Conservation (phyloP, 2,113 vertebrate genomes). For the Cacatua alba region DNA sequence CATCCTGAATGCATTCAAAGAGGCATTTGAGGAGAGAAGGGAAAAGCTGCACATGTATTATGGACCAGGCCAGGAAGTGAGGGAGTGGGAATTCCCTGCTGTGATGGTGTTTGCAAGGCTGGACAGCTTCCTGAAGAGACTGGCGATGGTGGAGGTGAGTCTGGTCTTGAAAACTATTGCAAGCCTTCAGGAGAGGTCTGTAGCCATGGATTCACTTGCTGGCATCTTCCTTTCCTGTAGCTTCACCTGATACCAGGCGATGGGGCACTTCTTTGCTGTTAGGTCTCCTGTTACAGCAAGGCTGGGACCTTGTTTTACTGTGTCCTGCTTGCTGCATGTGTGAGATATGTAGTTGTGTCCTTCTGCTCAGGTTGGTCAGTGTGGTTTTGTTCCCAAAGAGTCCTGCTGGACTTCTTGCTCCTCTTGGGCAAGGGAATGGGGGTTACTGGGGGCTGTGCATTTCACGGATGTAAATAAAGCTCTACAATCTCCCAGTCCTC, state of each 20-base stretch:
- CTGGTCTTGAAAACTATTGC: background rate
- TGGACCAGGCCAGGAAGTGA: slow-evolving; percentile 71
- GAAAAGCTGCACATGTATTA: slow-evolving; percentile 77
- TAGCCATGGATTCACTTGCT: background rate
- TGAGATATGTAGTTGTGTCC: background rate
- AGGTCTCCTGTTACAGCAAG: too few relatives aligned
- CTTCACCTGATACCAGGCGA: background rate
- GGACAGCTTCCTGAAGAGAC: slow-evolving; percentile 80
- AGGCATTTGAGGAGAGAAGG: slow-evolving; percentile 75
- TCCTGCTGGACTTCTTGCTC: background rate
- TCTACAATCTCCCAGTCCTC: background rate
- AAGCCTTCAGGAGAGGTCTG: background rate
- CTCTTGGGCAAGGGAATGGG: background rate
- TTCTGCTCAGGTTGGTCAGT: background rate
- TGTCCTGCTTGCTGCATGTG: background rate
- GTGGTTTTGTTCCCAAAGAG: background rate
- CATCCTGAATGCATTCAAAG: slow-evolving; percentile 79
- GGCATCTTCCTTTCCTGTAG: background rate
- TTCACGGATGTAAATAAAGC: background rate
- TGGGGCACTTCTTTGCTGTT: background rate
- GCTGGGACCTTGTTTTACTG: background rate
- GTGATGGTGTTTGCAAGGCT: slow-evolving; percentile 81
- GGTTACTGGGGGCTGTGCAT: background rate
- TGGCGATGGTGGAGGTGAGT: slow-evolving; percentile 81
- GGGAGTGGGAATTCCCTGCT: slow-evolving; percentile 83